Evolutionary conservation across 2,113 vertebrate genomes (phyloP).

Genomic region (human): DNA sequence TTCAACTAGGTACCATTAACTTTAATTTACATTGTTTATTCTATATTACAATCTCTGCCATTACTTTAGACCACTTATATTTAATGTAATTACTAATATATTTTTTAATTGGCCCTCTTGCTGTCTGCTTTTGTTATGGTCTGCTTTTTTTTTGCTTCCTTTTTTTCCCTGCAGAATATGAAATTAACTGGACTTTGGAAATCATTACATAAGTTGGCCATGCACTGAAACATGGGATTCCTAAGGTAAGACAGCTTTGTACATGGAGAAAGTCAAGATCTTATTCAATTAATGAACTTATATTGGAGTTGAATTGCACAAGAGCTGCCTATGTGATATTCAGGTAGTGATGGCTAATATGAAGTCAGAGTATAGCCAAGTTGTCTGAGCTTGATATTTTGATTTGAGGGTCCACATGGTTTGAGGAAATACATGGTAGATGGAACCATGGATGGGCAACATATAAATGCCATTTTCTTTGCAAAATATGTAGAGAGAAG

Average conservation of each 20-base stretch:
- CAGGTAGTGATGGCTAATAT: not conserved
- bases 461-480: not conserved
- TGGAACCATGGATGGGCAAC: not conserved
- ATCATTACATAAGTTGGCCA: not conserved
- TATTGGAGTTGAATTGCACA: not conserved
- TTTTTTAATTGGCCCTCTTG: not conserved
- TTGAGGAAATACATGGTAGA: not conserved
- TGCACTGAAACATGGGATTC: not conserved
- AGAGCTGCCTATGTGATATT: not conserved
- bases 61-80: not conserved
- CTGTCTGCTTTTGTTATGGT: not conserved
- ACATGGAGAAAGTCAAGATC: not conserved
- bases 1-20: not conserved
- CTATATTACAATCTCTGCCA: not conserved
- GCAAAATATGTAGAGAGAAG: not conserved
- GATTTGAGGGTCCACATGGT: not conserved
- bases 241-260: not conserved
- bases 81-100: not conserved
- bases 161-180: not conserved
- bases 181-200: not conserved
- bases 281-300: constrained; percentile 5
- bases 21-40: not conserved
- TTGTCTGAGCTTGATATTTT: not conserved
- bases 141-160: not conserved
- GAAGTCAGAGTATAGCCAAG: not conserved